Evolutionary conservation across 1,140 invertebrate species (phyloP).

Genomic region (Meteorus sp.): DNA sequence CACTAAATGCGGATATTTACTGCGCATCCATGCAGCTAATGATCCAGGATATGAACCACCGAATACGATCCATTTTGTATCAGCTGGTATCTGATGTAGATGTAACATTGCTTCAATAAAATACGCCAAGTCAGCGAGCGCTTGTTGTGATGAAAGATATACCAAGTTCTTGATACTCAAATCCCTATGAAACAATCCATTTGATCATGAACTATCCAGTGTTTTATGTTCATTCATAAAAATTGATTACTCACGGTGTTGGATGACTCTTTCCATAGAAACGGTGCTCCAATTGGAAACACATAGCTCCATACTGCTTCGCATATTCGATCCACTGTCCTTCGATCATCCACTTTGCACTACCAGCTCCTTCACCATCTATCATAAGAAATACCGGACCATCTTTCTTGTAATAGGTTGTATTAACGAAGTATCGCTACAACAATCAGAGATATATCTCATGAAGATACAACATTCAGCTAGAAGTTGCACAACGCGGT

Average conservation of each 20-base stretch:
- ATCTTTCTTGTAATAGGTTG: slow-evolving; percentile 69
- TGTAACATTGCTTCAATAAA: slow-evolving; percentile 75
- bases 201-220: background rate
- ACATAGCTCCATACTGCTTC: slow-evolving; percentile 76
- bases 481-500: too few relatives aligned
- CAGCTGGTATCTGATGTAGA: slow-evolving; percentile 63
- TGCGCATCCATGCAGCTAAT: slow-evolving; percentile 84
- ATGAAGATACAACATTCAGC: too few relatives aligned
- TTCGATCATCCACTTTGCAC: slow-evolving; percentile 78
- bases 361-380: slow-evolving; percentile 76
- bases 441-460: slow-evolving; percentile 37
- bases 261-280: slow-evolving; percentile 94
- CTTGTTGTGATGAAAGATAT: slow-evolving; percentile 84
- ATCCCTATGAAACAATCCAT: slow-evolving; percentile 63
- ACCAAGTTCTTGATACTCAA: slow-evolving; percentile 74
- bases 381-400: slow-evolving; percentile 89
- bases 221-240: slow-evolving; percentile 1
- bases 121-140: slow-evolving; percentile 81
- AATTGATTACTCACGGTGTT: slow-evolving; percentile 63
- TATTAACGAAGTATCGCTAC: slow-evolving; percentile 80
- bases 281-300: slow-evolving; percentile 87
- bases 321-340: slow-evolving; percentile 87
- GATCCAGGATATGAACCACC: slow-evolving; percentile 93
- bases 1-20: slow-evolving; percentile 89
- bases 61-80: slow-evolving; percentile 87